A percentile compares a stretch with the other conserved stretches of the same genome.
phyloP scores from a whole-genome alignment of 2,797 vertebrate genomes.

The Poeciliopsis turneri region DNA sequence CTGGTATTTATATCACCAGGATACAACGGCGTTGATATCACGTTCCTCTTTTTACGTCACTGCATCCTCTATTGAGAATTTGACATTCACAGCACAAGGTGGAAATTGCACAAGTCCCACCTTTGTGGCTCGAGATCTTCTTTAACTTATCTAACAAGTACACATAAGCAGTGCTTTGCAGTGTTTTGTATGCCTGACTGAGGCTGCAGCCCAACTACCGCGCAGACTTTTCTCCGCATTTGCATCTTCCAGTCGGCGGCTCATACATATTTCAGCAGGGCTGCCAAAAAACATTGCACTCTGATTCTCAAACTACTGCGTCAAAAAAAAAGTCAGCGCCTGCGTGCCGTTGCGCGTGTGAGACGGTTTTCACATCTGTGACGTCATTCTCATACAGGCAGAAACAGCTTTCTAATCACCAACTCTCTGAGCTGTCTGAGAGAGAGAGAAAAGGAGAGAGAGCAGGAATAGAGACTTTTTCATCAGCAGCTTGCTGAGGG shows the following conservation, averaged over 20 bases:
- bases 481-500: conserved; percentile 34
- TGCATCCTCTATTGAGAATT: neutral
- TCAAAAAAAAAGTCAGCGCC: conserved; percentile 11
- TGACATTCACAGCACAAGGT: neutral
- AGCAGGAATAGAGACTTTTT: conserved; percentile 43
- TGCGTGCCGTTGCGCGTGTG: conserved; percentile 8
- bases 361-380: conserved; percentile 15
- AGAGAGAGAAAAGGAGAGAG: neutral
- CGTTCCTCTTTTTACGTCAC: neutral
- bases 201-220: neutral
- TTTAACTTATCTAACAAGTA: neutral
- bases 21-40: neutral
- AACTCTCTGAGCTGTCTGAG: conserved; percentile 6
- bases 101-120: neutral
- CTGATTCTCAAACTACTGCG: conserved; percentile 11
- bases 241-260: neutral
- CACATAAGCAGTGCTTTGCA: neutral
- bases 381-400: conserved; percentile 27
- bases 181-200: neutral
- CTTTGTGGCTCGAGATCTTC: neutral
- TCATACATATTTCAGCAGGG: conserved; percentile 16
- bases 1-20: neutral
- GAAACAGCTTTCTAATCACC: conserved; percentile 15
- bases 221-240: neutral
- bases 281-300: conserved; percentile 7